Evolutionary conservation across 2,113 vertebrate species (phyloP).

Genomic region (Pantherophis guttatus): DNA sequence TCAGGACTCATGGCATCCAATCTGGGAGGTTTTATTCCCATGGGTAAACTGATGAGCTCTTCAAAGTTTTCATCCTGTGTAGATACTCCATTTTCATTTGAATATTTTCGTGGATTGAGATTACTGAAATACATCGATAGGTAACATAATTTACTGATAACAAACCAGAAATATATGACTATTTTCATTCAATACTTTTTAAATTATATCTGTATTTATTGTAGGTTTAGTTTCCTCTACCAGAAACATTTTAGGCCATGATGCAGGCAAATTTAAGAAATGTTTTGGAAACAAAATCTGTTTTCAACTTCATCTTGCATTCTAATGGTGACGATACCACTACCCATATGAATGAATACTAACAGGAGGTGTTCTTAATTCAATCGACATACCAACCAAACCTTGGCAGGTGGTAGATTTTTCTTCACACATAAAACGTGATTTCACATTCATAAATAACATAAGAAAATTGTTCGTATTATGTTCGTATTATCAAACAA

Average conservation of each 20-base stretch:
- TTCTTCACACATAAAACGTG: conserved; percentile 5
- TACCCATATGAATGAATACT: neutral
- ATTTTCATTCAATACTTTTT: neutral
- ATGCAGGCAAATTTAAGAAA: neutral
- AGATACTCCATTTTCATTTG: conserved; percentile 85
- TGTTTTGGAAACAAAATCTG: neutral
- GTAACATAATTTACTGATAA: neutral
- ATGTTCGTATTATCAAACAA: neutral
- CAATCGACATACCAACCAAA: neutral
- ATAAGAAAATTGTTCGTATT: neutral
- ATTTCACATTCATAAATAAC: neutral
- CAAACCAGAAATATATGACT: neutral
- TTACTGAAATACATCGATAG: conserved; percentile 50
- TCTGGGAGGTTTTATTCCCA: conserved; percentile 79
- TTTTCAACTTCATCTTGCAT: neutral
- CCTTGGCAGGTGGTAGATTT: conserved; percentile 4
- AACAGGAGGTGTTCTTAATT: conserved; percentile 2
- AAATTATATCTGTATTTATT: neutral
- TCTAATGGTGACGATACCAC: neutral
- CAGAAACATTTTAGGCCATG: neutral
- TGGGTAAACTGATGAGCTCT: conserved; percentile 85
- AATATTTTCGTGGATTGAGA: conserved; percentile 61
- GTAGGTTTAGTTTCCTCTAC: neutral
- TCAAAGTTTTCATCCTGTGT: conserved; percentile 80
- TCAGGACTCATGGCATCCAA: conserved; percentile 76